These are phyloP conservation scores for Emydocephalus ijimae DNA, from an alignment of 2,113 vertebrate species.

Conservation along the genomic window DNA sequence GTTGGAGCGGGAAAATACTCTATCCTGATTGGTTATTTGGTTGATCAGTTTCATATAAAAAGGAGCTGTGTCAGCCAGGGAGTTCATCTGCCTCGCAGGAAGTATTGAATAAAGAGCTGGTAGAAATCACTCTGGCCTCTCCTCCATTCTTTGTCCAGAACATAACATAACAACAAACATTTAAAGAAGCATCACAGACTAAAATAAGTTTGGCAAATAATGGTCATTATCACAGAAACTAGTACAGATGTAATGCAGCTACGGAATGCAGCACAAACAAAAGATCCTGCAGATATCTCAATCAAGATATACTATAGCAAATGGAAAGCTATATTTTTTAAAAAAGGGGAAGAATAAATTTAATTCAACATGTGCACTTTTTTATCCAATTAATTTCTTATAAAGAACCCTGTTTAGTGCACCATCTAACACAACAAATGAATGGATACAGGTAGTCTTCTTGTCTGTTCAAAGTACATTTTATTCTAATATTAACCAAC, in stretches of 20 bases:
- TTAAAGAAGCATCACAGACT: background rate
- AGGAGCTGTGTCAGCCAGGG: too few relatives aligned
- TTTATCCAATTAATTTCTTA: background rate
- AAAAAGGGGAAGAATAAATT: background rate
- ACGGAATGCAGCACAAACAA: background rate
- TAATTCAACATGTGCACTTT: background rate
- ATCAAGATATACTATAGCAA: background rate
- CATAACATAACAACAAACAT: background rate
- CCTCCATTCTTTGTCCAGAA: too few relatives aligned
- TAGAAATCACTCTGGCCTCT: too few relatives aligned
- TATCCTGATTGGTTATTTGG: too few relatives aligned
- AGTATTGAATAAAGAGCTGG: too few relatives aligned
- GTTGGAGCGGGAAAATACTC: too few relatives aligned
- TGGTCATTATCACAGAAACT: background rate
- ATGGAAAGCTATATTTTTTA: background rate
- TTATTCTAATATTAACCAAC: background rate
- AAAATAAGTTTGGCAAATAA: conserved; percentile 16
- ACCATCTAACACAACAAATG: background rate
- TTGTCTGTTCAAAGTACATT: background rate
- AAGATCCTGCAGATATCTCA: background rate
- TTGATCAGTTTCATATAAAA: too few relatives aligned
- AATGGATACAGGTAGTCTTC: background rate
- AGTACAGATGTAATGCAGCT: background rate
- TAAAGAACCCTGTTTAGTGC: background rate
- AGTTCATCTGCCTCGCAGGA: too few relatives aligned